These are phyloP conservation scores for Astreopora myriophthalma DNA, from an alignment of 64 coral and sea anemone genomes.

Conservation along the genomic window DNA sequence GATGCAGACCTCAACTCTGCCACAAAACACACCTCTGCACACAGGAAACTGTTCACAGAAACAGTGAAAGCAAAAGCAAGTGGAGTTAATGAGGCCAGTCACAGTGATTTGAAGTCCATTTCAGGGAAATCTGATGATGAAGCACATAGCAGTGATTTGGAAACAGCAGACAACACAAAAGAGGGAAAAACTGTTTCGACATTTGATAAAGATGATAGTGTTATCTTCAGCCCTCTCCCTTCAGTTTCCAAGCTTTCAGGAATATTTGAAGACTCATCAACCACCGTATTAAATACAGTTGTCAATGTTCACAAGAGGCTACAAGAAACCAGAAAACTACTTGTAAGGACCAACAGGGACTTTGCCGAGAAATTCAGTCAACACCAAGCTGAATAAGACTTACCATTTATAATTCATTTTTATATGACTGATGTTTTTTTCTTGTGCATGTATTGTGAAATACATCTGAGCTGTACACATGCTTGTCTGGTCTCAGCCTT, in stretches of 20 bases:
- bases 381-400: neutral
- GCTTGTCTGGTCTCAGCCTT: too few species aligned
- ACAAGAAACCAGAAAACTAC: slow-evolving; percentile 76
- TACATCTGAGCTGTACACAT: too few species aligned
- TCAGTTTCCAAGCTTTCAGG: slow-evolving; percentile 54
- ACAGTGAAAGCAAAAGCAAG: neutral
- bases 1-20: neutral
- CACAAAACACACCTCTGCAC: neutral
- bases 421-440: neutral
- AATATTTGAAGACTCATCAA: slow-evolving; percentile 75
- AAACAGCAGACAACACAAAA: neutral
- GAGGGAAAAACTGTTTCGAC: neutral
- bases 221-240: slow-evolving; percentile 35
- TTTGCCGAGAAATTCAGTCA: slow-evolving; percentile 65
- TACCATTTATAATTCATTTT: too few species aligned
- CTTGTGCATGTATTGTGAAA: neutral
- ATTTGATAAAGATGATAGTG: neutral
- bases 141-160: neutral
- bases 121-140: slow-evolving; percentile 49
- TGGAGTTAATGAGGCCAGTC: neutral
- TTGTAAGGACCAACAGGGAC: slow-evolving; percentile 67
- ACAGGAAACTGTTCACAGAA: slow-evolving; percentile 6
- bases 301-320: slow-evolving; percentile 87
- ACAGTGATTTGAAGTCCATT: neutral
- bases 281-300: slow-evolving; percentile 53